A percentile compares a stretch with the other conserved stretches of the same genome.
Evolutionary conservation across 2,888 invertebrate species (phyloP).

Genomic region (Charanyca ferruginea): DNA sequence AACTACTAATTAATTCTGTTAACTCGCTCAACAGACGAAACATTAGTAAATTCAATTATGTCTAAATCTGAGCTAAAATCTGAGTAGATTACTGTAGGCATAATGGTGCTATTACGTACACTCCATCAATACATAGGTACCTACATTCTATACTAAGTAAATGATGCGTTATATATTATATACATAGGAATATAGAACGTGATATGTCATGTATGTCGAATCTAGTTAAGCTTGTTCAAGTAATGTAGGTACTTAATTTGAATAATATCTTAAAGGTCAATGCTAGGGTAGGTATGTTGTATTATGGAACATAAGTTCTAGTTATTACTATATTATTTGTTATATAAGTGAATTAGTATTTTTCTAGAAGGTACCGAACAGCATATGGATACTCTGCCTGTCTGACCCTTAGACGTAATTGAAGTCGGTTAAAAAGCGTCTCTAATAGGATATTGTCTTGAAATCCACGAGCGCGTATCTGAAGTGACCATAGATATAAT

Average conservation of each 20-base stretch:
- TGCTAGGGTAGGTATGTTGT: background rate
- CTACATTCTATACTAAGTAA: slow-evolving; percentile 9
- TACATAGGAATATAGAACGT: slow-evolving; percentile 15
- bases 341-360: too few species aligned
- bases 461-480: too few species aligned
- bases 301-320: too few species aligned
- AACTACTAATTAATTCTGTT: slow-evolving; percentile 26
- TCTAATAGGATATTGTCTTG: too few species aligned
- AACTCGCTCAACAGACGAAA: slow-evolving; percentile 26
- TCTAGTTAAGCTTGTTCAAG: slow-evolving; percentile 14
- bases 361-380: too few species aligned
- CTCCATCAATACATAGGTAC: slow-evolving; percentile 13
- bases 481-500: too few species aligned
- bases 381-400: too few species aligned
- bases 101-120: slow-evolving; percentile 43
- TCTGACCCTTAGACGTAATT: too few species aligned
- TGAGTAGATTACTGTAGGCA: slow-evolving; percentile 37
- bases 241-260: background rate
- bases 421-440: too few species aligned
- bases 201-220: slow-evolving; percentile 34
- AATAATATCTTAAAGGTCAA: slow-evolving; percentile 5
- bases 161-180: slow-evolving; percentile 18
- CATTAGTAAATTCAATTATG: slow-evolving; percentile 31
- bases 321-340: too few species aligned
- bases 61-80: slow-evolving; percentile 24